Conservation (phyloP, 2,113 vertebrate species). For the Galeopterus variegatus region DNA sequence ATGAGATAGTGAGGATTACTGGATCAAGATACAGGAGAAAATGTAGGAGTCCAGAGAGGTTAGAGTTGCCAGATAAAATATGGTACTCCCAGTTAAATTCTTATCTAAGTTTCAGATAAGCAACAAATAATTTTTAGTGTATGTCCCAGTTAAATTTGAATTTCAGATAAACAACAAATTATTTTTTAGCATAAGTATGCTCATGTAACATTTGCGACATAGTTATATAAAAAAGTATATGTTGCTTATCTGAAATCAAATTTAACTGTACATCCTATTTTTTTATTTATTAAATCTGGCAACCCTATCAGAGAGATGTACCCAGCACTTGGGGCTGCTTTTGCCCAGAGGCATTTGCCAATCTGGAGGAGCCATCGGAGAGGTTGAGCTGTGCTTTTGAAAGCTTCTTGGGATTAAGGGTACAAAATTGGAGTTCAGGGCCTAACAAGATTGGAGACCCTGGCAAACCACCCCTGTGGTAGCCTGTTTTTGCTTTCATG, state of each 20-base stretch:
- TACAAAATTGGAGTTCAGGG: background rate
- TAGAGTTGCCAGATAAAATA: slow-evolving; percentile 26
- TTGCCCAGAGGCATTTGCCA: background rate
- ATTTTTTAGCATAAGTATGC: slow-evolving; percentile 43
- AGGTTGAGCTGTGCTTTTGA: slow-evolving; percentile 13
- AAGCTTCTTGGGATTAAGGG: background rate
- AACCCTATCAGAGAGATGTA: background rate
- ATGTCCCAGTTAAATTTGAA: slow-evolving; percentile 19
- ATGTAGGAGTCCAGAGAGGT: background rate
- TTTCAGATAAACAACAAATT: slow-evolving; percentile 57
- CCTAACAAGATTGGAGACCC: background rate
- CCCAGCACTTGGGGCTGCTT: background rate
- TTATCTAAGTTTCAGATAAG: slow-evolving; percentile 33
- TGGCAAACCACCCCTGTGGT: background rate
- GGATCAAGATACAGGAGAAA: background rate
- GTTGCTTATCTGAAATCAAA: slow-evolving; percentile 43
- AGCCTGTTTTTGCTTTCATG: background rate
- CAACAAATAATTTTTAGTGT: background rate
- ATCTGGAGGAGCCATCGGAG: background rate
- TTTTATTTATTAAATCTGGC: slow-evolving; percentile 59
- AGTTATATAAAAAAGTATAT: slow-evolving; percentile 4
- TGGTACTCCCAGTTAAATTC: slow-evolving; percentile 7
- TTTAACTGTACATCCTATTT: background rate
- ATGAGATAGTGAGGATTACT: background rate
- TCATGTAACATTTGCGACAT: slow-evolving; percentile 20